Conservation (phyloP, 1,140 invertebrate genomes). For the Lycorma delicatula region DNA sequence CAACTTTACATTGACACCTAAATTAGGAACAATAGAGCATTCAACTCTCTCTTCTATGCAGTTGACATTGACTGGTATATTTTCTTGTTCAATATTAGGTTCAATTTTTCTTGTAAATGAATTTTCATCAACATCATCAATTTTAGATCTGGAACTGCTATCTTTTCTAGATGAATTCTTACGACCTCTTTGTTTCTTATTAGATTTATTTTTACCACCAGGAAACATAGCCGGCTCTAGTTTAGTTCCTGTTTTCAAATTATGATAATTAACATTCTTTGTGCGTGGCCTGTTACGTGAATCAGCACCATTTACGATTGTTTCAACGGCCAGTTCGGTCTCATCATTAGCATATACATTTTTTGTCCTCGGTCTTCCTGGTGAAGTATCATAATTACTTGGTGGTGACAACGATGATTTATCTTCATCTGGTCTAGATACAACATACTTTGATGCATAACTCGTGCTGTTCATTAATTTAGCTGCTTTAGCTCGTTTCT, state of each 20-base stretch:
- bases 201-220: slow-evolving; percentile 26
- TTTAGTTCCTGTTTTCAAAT: slow-evolving; percentile 41
- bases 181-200: slow-evolving; percentile 8
- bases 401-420: no score
- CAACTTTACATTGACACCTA: slow-evolving; percentile 8
- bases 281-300: slow-evolving; percentile 47
- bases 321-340: slow-evolving; percentile 21
- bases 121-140: slow-evolving; percentile 7
- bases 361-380: slow-evolving; percentile 19
- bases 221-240: slow-evolving; percentile 40
- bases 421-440: slow-evolving; percentile 30
- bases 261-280: slow-evolving; percentile 53
- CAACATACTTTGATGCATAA: slow-evolving; percentile 21
- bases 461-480: slow-evolving; percentile 24
- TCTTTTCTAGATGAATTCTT: slow-evolving; percentile 11
- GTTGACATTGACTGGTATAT: slow-evolving; percentile 24
- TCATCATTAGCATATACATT: slow-evolving; percentile 23
- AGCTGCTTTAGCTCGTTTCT: slow-evolving; percentile 23
- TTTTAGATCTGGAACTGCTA: slow-evolving; percentile 10
- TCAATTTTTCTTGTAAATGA: slow-evolving; percentile 7
- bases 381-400: background rate
- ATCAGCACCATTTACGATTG: slow-evolving; percentile 35
- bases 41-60: slow-evolving; percentile 21
- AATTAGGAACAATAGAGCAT: slow-evolving; percentile 10
- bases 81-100: slow-evolving; percentile 19